A percentile compares a stretch with the other conserved stretches of the same genome.
These are phyloP conservation scores for Drosophila nannoptera DNA, from an alignment of 1,140 invertebrate genomes.

Conservation along the genomic window DNA sequence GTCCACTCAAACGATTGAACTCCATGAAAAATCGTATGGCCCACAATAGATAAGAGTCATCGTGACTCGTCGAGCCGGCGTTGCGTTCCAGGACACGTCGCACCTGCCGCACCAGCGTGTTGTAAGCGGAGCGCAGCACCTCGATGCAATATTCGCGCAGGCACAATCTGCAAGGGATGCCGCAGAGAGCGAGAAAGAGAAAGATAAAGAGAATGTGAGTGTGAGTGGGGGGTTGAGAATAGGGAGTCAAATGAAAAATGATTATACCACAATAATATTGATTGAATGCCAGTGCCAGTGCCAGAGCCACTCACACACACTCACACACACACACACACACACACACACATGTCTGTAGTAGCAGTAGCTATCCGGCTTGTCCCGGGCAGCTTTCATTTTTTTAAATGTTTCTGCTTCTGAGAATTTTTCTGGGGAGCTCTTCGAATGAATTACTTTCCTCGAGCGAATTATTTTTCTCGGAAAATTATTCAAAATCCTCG, in stretches of 20 bases:
- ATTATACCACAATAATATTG: slow-evolving; percentile 77
- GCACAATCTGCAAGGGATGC: slow-evolving; percentile 82
- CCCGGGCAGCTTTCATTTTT: not conserved
- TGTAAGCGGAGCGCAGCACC: slow-evolving; percentile 94
- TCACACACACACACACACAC: not conserved
- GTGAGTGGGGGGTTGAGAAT: not conserved
- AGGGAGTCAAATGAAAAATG: slow-evolving; percentile 62
- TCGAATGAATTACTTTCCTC: too few relatives aligned
- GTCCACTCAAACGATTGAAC: slow-evolving; percentile 92
- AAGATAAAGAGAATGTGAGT: not conserved
- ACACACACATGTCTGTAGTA: not conserved
- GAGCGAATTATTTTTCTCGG: too few relatives aligned
- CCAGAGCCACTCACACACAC: slow-evolving; percentile 23
- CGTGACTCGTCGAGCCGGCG: slow-evolving; percentile 81
- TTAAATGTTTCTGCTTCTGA: too few relatives aligned
- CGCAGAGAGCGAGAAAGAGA: not conserved
- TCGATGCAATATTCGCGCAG: slow-evolving; percentile 96
- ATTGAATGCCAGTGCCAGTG: slow-evolving; percentile 62
- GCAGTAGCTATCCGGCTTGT: not conserved
- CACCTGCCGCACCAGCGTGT: slow-evolving; percentile 80
- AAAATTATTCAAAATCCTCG: too few relatives aligned
- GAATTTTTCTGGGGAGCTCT: too few relatives aligned
- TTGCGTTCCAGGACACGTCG: slow-evolving; percentile 77
- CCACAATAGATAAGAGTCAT: slow-evolving; percentile 97
- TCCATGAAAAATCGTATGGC: slow-evolving; percentile 97